A percentile compares a stretch with the other conserved stretches of the same genome.
phyloP scores from a whole-genome alignment of 1,140 invertebrate genomes.

The Heliconius nattereri region DNA sequence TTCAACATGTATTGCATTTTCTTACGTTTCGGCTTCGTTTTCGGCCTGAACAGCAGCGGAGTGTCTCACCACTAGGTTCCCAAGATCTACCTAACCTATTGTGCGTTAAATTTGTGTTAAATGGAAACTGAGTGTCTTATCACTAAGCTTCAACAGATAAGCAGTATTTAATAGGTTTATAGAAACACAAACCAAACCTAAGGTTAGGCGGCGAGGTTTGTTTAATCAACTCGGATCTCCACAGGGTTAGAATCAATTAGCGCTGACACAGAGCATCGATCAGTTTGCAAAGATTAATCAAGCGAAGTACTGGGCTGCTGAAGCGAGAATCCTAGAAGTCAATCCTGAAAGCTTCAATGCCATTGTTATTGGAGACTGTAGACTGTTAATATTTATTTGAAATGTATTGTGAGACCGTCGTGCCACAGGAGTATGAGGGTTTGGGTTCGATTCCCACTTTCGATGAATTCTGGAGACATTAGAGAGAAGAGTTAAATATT shows the following conservation, averaged over 20 bases:
- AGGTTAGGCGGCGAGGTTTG: constrained; percentile 28
- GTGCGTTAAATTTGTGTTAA: neutral
- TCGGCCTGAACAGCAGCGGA: too few relatives aligned
- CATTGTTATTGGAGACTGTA: neutral
- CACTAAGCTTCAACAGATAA: neutral
- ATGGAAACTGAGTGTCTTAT: too few relatives aligned
- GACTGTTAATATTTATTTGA: neutral
- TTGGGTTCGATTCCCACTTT: neutral
- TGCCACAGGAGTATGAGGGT: too few relatives aligned
- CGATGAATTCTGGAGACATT: neutral
- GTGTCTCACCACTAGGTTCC: too few relatives aligned
- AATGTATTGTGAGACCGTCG: neutral
- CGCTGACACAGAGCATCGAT: constrained; percentile 23
- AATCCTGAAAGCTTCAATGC: neutral
- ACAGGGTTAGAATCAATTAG: constrained; percentile 34
- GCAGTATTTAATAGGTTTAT: constrained; percentile 1
- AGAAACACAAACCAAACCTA: constrained; percentile 35
- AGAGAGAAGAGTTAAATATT: neutral
- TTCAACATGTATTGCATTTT: too few relatives aligned
- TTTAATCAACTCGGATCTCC: constrained; percentile 31
- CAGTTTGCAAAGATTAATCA: constrained; percentile 6
- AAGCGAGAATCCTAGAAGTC: constrained; percentile 8
- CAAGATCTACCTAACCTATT: too few relatives aligned
- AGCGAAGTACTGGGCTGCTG: neutral
- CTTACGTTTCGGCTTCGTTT: too few relatives aligned